phyloP scores from a whole-genome alignment of 2,113 vertebrate genomes.

The Pygoscelis antarcticus region DNA sequence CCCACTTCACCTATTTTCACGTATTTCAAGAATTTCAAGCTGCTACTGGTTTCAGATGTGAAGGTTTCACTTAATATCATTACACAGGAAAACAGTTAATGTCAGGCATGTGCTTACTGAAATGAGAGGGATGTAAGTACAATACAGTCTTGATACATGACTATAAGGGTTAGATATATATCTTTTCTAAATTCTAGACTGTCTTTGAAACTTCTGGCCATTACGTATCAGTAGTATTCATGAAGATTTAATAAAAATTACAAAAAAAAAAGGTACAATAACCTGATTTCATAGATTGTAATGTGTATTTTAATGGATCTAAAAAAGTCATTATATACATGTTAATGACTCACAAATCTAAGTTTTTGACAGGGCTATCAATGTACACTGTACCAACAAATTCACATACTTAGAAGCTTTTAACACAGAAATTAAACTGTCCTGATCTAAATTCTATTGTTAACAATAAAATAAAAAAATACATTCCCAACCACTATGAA shows the following conservation, averaged over 20 bases:
- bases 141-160: not conserved
- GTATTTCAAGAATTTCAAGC: not conserved
- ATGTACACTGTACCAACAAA: not conserved
- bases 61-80: not conserved
- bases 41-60: not conserved
- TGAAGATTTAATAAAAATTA: not conserved
- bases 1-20: not conserved
- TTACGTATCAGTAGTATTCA: not conserved
- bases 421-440: not conserved
- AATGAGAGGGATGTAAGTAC: not conserved
- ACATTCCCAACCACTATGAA: not conserved
- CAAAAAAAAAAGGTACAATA: not conserved
- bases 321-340: not conserved
- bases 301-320: not conserved
- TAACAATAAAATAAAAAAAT: not conserved
- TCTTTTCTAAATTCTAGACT: not conserved
- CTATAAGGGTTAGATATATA: not conserved
- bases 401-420: not conserved
- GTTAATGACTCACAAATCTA: not conserved
- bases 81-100: not conserved
- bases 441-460: not conserved
- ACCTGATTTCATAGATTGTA: not conserved
- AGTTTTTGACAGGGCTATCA: not conserved
- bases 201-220: not conserved
- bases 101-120: not conserved